A percentile compares a stretch with the other conserved stretches of the same genome.
phyloP scores from a whole-genome alignment of 2,113 vertebrate genomes.

The Helogale parvula region DNA sequence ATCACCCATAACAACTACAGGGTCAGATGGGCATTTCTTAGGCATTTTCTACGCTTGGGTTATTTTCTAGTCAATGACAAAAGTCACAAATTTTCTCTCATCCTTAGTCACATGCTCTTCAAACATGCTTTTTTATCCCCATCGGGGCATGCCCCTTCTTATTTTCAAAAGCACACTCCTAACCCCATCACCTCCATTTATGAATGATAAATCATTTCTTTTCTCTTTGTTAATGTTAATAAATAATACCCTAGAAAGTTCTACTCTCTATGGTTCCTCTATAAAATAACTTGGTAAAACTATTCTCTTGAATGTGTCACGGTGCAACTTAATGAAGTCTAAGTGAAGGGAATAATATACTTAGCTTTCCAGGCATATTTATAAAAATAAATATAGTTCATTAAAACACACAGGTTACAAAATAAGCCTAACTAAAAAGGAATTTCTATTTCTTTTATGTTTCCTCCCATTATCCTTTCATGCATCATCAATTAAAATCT shows the following conservation, averaged over 20 bases:
- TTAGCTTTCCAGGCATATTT: slow-evolving; percentile 29
- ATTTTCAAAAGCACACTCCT: not conserved
- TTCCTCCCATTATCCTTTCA: slow-evolving; percentile 74
- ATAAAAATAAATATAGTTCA: slow-evolving; percentile 65
- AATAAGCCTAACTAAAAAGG: slow-evolving; percentile 62
- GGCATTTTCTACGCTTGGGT: not conserved
- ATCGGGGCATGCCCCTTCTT: not conserved
- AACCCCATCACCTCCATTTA: not conserved
- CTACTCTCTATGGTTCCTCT: not conserved
- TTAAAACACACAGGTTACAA: slow-evolving; percentile 57
- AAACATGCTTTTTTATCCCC: not conserved
- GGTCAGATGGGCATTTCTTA: rapidly evolving
- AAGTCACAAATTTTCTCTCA: not conserved
- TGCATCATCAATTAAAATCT: slow-evolving; percentile 84
- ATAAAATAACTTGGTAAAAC: not conserved
- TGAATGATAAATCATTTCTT: not conserved
- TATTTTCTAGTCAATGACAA: not conserved
- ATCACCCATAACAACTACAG: not conserved
- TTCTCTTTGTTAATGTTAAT: not conserved
- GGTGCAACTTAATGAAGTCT: not conserved
- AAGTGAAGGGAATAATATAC: not conserved
- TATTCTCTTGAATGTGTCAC: not conserved
- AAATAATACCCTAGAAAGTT: not conserved
- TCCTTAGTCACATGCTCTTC: not conserved
- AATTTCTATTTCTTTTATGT: slow-evolving; percentile 54